Conservation (phyloP, 2,113 vertebrate species). For the Trichechus manatus region DNA sequence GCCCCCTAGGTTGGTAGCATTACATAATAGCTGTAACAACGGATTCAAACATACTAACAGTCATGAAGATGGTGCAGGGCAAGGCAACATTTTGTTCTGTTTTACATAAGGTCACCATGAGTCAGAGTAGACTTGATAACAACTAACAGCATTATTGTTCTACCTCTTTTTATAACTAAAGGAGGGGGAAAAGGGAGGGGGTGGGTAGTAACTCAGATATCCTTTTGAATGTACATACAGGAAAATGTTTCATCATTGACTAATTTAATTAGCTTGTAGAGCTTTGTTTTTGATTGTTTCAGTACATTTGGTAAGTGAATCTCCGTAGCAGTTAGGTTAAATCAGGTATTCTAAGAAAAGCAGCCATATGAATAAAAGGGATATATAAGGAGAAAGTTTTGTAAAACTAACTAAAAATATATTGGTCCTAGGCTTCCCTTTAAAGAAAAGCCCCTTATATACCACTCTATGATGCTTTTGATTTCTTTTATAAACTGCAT, state of each 20-base stretch:
- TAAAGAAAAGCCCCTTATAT: not conserved
- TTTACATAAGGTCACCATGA: no score
- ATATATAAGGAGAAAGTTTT: not conserved
- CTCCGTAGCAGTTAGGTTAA: slow-evolving; percentile 1
- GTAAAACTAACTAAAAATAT: not conserved
- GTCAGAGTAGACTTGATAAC: no score
- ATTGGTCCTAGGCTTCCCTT: not conserved
- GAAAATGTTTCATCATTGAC: not conserved
- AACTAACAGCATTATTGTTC: not conserved
- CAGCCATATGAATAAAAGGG: not conserved
- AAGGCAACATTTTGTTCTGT: no score
- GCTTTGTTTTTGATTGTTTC: slow-evolving; percentile 39
- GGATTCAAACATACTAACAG: no score
- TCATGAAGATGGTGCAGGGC: no score
- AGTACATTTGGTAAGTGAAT: not conserved
- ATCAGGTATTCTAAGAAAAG: not conserved
- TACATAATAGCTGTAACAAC: no score
- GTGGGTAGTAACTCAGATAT: not conserved
- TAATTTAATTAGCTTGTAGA: not conserved
- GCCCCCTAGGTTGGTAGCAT: no score
- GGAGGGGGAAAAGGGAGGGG: not conserved
- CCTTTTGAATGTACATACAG: not conserved
- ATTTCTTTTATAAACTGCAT: slow-evolving; percentile 4
- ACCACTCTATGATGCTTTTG: not conserved
- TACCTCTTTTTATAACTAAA: slow-evolving; percentile 30